Evolutionary conservation across 2,113 vertebrate genomes (phyloP), one percentile per base, ranked within the genome.

Genomic region (Otus sunia): DNA sequence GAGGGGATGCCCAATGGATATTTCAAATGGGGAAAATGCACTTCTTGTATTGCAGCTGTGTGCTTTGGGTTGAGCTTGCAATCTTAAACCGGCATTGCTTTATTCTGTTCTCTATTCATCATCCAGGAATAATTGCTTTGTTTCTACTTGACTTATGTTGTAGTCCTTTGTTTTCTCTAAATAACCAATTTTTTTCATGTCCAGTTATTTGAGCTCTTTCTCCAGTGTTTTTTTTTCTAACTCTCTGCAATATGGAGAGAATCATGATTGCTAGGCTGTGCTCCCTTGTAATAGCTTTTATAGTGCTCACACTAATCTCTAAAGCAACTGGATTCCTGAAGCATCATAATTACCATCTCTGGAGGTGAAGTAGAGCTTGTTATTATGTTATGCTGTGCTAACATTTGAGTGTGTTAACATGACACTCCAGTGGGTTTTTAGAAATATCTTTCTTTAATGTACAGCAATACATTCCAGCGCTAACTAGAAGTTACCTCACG

Each of bases 191-290:
- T 92, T 88, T 88, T 86, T 68, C 78, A 63, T 64, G 34, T 93
- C 75, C 59, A 75, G 86, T 91, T 95, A 34, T 78, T 77, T 92
- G 94, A 97, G 93, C 78, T 84, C 74, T 95, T 95, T 94, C 93
- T 96, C 90, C 87, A 96, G 97, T 86, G 88, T 96, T 78, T 95
- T 39, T 39, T 39, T 79, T 94, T 96, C 83, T 94, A 94, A 94
- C 81, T 94, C 94, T 96, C 81, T 85, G 10, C 74, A 64, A 53
- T 92, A 50, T 74, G 71, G 94, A 95, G 97, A 97, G 96, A 97
- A 90, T 98, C 97, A 97, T 98, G 98, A 98, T 98, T 98, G 97
- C 96, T 96, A 68, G 95, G 97, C 95, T 96, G 60, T 94, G 96
- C 95, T 96, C 96, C 94, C 96, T 92, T 97, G 63, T 96, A 96